phyloP scores from a whole-genome alignment of 2,113 vertebrate genomes.

The Calonectris borealis region DNA sequence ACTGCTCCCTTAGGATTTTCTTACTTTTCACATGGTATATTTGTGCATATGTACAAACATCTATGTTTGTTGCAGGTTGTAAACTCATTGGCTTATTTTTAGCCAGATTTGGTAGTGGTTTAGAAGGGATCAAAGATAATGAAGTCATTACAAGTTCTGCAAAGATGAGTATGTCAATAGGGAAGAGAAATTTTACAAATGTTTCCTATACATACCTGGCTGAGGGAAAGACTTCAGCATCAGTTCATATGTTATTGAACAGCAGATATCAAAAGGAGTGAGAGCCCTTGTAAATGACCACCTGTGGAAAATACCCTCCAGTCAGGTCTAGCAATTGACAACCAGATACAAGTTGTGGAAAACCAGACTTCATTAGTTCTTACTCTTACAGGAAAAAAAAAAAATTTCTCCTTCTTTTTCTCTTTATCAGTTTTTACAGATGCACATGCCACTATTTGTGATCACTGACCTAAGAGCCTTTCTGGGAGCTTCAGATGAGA shows the following conservation, averaged over 20 bases:
- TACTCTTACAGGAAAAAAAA: neutral
- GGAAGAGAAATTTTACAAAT: neutral
- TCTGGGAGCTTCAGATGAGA: neutral
- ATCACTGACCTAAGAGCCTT: neutral
- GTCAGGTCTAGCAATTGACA: neutral
- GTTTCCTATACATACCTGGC: neutral
- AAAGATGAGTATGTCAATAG: neutral
- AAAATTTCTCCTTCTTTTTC: neutral
- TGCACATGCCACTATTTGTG: neutral
- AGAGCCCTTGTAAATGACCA: neutral
- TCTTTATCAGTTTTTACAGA: neutral
- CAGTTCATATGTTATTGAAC: neutral
- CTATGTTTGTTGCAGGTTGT: accelerated
- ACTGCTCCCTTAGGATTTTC: neutral
- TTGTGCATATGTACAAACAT: neutral
- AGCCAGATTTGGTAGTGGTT: neutral
- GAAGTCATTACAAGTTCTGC: neutral
- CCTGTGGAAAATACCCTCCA: neutral
- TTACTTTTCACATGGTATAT: neutral
- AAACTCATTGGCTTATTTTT: neutral
- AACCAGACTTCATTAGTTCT: neutral
- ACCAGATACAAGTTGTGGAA: neutral
- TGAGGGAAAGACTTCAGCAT: neutral
- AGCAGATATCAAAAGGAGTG: neutral
- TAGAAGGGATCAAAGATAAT: neutral